Evolutionary conservation across 2,113 vertebrate species (phyloP).

Genomic region (Aptenodytes forsteri): DNA sequence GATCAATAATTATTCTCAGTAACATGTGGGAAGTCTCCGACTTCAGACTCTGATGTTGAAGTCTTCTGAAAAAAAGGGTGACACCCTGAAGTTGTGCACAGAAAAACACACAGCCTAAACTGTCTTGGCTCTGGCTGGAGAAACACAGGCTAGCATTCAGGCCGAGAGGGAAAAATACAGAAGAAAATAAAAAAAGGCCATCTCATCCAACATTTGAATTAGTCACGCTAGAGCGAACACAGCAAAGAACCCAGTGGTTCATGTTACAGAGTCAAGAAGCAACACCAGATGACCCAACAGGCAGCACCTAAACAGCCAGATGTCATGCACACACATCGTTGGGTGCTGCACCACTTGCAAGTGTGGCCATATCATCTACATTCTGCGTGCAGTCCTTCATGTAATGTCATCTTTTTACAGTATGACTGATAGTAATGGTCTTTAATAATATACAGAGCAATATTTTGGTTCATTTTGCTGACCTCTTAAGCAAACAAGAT

Average conservation of each 20-base stretch:
- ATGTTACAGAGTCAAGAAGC: background rate
- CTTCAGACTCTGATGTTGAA: background rate
- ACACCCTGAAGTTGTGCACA: background rate
- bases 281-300: background rate
- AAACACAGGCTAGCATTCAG: too few relatives aligned
- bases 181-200: background rate
- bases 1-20: background rate
- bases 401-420: background rate
- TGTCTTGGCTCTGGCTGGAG: background rate
- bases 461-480: background rate
- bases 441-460: background rate
- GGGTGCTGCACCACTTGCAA: accelerated
- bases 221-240: accelerated
- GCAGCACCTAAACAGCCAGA: background rate
- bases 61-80: background rate
- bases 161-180: background rate
- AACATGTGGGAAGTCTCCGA: background rate
- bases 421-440: background rate
- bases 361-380: accelerated
- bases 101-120: background rate
- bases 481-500: background rate
- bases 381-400: background rate
- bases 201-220: too few relatives aligned
- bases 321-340: accelerated
- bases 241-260: background rate